These are phyloP conservation scores for Porites rus DNA, from an alignment of 92 coral and sea anemone genomes.

Conservation along the genomic window DNA sequence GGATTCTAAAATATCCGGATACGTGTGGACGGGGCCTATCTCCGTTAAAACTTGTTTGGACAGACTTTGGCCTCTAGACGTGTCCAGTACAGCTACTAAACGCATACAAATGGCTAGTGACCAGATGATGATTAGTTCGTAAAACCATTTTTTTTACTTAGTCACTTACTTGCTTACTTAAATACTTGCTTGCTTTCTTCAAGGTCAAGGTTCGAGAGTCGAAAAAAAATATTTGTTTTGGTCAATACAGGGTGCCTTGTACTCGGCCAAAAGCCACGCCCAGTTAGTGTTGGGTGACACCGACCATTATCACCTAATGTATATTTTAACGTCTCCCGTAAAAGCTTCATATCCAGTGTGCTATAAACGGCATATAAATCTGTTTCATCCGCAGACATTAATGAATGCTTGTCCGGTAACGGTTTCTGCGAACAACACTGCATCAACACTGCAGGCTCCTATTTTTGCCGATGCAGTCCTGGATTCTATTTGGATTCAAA, in stretches of 20 bases:
- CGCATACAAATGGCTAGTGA: background rate
- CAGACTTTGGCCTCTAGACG: no score
- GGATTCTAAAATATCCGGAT: no score
- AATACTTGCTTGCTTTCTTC: background rate
- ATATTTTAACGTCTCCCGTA: no score
- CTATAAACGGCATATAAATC: background rate
- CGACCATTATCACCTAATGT: no score
- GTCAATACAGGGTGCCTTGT: no score
- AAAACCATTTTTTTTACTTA: background rate
- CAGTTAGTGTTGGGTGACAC: no score
- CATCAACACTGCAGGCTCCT: background rate
- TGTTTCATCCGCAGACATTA: background rate
- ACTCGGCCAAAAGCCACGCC: no score
- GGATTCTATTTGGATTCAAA: background rate
- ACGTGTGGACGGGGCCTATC: no score
- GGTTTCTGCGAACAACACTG: background rate
- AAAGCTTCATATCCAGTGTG: no score
- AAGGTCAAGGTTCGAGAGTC: background rate
- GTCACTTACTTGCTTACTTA: constrained; percentile 2
- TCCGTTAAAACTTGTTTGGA: no score
- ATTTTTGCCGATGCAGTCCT: background rate
- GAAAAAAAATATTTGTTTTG: no score
- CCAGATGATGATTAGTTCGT: background rate
- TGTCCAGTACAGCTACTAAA: no score
- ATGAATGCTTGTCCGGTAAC: background rate